phyloP scores from a whole-genome alignment of 2,888 invertebrate species.

The Eumerus sabulonum region DNA sequence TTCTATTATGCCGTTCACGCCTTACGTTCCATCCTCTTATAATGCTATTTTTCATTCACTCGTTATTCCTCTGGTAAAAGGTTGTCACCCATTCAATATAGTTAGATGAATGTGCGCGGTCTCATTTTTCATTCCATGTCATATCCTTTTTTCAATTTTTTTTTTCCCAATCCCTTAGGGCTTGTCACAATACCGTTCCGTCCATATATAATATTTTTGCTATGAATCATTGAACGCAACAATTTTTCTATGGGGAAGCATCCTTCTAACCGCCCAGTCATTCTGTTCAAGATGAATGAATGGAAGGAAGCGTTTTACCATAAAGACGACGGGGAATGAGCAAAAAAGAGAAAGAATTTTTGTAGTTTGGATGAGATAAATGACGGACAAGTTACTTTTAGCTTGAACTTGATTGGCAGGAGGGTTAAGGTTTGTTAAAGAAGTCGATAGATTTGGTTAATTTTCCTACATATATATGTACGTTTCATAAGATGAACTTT shows the following conservation, averaged over 20 bases:
- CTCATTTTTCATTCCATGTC: constrained; percentile 69
- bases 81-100: constrained; percentile 67
- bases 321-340: constrained; percentile 14
- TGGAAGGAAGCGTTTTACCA: constrained; percentile 61
- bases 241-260: constrained; percentile 57
- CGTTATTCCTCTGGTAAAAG: constrained; percentile 56
- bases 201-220: constrained; percentile 52
- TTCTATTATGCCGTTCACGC: constrained; percentile 39
- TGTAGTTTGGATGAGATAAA: background rate
- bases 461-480: too few relatives aligned
- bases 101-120: constrained; percentile 65
- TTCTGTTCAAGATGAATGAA: constrained; percentile 60
- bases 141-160: constrained; percentile 56
- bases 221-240: constrained; percentile 68
- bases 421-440: too few relatives aligned
- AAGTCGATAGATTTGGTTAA: too few relatives aligned
- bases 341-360: background rate
- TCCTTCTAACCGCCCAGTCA: constrained; percentile 53
- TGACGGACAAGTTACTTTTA: background rate
- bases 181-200: constrained; percentile 31
- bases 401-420: too few relatives aligned
- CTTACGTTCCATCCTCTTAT: constrained; percentile 48
- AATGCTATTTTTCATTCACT: constrained; percentile 3
- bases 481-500: too few relatives aligned
- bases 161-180: constrained; percentile 37